Conservation (phyloP, 2,797 vertebrate genomes). For the Chrosomus eos region DNA sequence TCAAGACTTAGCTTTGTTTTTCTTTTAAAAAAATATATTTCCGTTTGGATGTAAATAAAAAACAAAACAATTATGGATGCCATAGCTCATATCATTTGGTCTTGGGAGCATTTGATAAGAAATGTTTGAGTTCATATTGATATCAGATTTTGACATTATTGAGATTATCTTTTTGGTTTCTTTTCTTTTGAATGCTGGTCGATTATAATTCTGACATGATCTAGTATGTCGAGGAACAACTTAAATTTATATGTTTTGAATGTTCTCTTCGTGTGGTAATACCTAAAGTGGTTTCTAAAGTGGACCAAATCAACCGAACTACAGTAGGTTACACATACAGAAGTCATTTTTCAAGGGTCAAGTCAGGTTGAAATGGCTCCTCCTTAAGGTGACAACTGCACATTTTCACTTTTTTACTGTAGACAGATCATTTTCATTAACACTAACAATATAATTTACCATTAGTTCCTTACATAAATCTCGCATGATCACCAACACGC, state of each 20-base stretch:
- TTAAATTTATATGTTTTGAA: not conserved
- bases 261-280: not conserved
- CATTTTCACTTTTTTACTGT: not conserved
- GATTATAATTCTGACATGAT: not conserved
- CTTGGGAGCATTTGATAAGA: not conserved
- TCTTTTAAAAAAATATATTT: not conserved
- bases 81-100: not conserved
- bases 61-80: not conserved
- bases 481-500: not conserved
- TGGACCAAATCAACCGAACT: constrained; percentile 2
- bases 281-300: too few species aligned
- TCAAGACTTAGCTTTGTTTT: not conserved
- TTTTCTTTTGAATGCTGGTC: not conserved
- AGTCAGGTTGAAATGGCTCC: not conserved
- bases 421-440: not conserved
- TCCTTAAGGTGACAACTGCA: not conserved
- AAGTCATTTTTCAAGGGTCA: not conserved
- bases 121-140: not conserved
- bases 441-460: not conserved
- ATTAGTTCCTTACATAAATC: not conserved
- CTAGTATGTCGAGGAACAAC: not conserved
- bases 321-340: not conserved
- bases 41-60: not conserved
- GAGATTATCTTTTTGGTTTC: not conserved
- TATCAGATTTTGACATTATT: too few species aligned